Percentiles rank a stretch among this genome's conserved stretches.
phyloP scores from a whole-genome alignment of 1,140 invertebrate species.

The Seison nebaliae region DNA sequence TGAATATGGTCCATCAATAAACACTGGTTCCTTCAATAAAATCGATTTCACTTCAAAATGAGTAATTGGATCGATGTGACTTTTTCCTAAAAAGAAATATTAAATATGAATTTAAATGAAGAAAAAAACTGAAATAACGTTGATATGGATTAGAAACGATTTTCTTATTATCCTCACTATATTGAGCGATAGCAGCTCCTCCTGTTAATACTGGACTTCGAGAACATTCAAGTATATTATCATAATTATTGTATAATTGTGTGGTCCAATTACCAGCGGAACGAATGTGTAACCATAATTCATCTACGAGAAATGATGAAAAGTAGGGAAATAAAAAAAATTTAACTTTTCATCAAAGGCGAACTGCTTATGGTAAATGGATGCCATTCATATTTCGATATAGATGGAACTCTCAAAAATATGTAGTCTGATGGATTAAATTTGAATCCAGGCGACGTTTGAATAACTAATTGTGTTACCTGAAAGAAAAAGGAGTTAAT shows the following conservation, averaged over 20 bases:
- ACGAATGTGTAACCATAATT: conserved; percentile 70
- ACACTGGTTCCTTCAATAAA: conserved; percentile 37
- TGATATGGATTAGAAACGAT: too few species aligned
- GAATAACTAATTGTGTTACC: conserved; percentile 37
- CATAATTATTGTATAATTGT: conserved; percentile 54
- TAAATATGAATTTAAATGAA: not conserved
- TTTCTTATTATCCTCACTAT: too few species aligned
- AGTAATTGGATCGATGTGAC: conserved; percentile 5
- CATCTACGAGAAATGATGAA: conserved; percentile 33
- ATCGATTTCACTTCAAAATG: not conserved
- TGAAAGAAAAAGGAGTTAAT: too few species aligned
- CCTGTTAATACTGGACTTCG: conserved; percentile 7
- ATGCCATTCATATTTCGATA: conserved; percentile 81
- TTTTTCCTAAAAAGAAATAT: conserved; percentile 1
- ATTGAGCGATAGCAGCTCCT: too few species aligned
- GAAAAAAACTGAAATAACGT: not conserved
- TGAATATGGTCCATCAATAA: conserved; percentile 70
- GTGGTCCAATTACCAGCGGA: conserved; percentile 82
- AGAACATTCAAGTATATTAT: conserved; percentile 4
- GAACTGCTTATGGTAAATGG: conserved; percentile 84
- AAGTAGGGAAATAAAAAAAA: not conserved
- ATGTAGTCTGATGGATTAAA: conserved; percentile 76
- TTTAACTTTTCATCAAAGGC: conserved; percentile 43
- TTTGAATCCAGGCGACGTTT: conserved; percentile 51
- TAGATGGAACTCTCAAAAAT: conserved; percentile 65